A percentile compares a stretch with the other conserved stretches of the same genome.
Evolutionary conservation across 2,113 vertebrate genomes (phyloP).

Genomic region (Myotis davidii): DNA sequence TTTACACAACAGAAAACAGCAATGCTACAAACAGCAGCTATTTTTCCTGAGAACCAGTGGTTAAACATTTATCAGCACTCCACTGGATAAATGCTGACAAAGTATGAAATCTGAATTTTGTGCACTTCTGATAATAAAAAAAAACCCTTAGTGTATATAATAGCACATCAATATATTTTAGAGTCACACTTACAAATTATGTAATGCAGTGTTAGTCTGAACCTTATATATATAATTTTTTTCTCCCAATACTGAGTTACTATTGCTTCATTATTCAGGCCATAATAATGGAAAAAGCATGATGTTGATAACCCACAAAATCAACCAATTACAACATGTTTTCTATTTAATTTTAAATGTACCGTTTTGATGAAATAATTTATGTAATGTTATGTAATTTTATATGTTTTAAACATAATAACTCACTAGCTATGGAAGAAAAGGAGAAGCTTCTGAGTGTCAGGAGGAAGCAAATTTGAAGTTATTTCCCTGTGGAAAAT

Average conservation of each 20-base stretch:
- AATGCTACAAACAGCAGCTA: neutral
- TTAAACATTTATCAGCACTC: neutral
- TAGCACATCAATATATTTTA: neutral
- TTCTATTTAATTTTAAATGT: slow-evolving; percentile 42
- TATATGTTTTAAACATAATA: slow-evolving; percentile 50
- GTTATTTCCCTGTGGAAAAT: slow-evolving; percentile 57
- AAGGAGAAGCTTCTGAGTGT: slow-evolving; percentile 25
- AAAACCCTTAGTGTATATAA: neutral
- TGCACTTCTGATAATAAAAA: neutral
- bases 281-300: neutral
- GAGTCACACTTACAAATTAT: slow-evolving; percentile 2
- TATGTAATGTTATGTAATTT: neutral
- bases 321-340: neutral
- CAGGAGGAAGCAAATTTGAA: slow-evolving; percentile 37
- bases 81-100: neutral
- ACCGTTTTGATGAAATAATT: neutral
- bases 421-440: neutral
- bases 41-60: neutral
- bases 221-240: neutral
- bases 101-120: slow-evolving; percentile 3
- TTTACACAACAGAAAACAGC: neutral
- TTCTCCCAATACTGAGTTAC: neutral
- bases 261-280: neutral
- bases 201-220: neutral
- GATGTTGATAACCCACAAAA: neutral